Percentiles rank a stretch among this genome's conserved stretches.
These are phyloP conservation scores for Caenorhabditis sp. DNA, from an alignment of 2,888 invertebrate genomes.

Conservation along the genomic window DNA sequence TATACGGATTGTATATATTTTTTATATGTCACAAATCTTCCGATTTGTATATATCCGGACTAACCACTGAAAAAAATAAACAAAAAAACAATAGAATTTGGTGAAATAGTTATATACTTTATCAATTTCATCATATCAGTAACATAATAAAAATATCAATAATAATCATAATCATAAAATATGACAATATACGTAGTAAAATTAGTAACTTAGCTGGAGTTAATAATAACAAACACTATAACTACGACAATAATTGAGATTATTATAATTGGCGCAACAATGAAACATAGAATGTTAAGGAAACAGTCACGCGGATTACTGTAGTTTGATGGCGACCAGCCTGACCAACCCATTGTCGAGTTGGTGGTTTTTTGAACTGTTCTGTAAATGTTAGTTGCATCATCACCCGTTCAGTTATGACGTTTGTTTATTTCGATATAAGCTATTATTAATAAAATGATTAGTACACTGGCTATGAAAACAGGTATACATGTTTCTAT, in stretches of 20 bases:
- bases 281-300: slow-evolving; percentile 52
- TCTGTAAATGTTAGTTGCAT: slow-evolving; percentile 9
- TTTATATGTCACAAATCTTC: too few species aligned
- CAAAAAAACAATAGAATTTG: too few species aligned
- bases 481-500: slow-evolving; percentile 43
- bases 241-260: slow-evolving; percentile 53
- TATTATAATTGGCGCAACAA: slow-evolving; percentile 52
- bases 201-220: slow-evolving; percentile 14
- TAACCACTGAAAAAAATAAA: too few species aligned
- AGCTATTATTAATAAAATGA: slow-evolving; percentile 26
- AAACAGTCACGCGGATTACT: slow-evolving; percentile 47
- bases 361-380: neutral
- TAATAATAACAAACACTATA: slow-evolving; percentile 47
- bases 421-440: slow-evolving; percentile 20
- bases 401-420: neutral
- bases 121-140: neutral
- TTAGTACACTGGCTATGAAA: slow-evolving; percentile 29
- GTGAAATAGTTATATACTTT: neutral
- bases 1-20: too few species aligned
- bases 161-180: neutral
- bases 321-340: slow-evolving; percentile 43
- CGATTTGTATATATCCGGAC: too few species aligned
- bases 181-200: neutral
- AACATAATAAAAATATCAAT: neutral
- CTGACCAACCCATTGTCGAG: neutral